A percentile compares a stretch with the other conserved stretches of the same genome.
Evolutionary conservation across 2,113 vertebrate species (phyloP).

Genomic region (Sceloporus undulatus): DNA sequence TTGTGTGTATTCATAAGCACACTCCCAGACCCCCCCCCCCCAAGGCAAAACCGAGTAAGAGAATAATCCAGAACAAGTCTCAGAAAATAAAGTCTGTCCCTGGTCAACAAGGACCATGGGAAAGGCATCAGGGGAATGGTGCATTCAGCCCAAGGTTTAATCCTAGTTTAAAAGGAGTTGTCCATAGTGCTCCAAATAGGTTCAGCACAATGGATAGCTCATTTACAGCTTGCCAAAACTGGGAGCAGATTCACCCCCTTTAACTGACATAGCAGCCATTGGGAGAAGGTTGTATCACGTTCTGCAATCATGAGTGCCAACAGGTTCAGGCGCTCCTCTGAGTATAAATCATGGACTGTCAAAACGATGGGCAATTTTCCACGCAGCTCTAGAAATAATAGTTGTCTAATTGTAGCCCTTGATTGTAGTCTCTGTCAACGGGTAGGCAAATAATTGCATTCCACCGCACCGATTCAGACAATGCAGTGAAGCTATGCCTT

Average conservation of each 20-base stretch:
- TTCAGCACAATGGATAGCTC: too few relatives aligned
- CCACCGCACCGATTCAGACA: constrained; percentile 72
- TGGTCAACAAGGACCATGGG: constrained; percentile 13
- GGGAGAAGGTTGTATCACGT: not conserved
- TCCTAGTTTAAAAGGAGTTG: too few relatives aligned
- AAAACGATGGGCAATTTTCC: constrained; percentile 69
- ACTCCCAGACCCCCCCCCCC: too few relatives aligned
- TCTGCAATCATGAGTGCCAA: constrained; percentile 56
- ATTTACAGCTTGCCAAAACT: too few relatives aligned
- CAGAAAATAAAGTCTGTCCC: too few relatives aligned
- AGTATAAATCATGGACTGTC: constrained; percentile 67
- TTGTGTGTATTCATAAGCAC: too few relatives aligned
- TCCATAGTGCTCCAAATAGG: too few relatives aligned
- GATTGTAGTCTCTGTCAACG: constrained; percentile 73
- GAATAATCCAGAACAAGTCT: not conserved
- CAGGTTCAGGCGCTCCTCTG: constrained; percentile 20
- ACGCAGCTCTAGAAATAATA: constrained; percentile 70
- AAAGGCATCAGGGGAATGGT: too few relatives aligned
- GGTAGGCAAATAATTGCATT: constrained; percentile 73
- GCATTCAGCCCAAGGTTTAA: too few relatives aligned
- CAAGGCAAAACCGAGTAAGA: not conserved
- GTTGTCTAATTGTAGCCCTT: constrained; percentile 76
- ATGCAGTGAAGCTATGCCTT: constrained; percentile 63
- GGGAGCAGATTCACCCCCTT: too few relatives aligned
- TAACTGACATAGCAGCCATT: too few relatives aligned